Evolutionary conservation across 2,113 vertebrate species (phyloP), one percentile per base, ranked within the genome.

Genomic region (Centropus bengalensis): DNA sequence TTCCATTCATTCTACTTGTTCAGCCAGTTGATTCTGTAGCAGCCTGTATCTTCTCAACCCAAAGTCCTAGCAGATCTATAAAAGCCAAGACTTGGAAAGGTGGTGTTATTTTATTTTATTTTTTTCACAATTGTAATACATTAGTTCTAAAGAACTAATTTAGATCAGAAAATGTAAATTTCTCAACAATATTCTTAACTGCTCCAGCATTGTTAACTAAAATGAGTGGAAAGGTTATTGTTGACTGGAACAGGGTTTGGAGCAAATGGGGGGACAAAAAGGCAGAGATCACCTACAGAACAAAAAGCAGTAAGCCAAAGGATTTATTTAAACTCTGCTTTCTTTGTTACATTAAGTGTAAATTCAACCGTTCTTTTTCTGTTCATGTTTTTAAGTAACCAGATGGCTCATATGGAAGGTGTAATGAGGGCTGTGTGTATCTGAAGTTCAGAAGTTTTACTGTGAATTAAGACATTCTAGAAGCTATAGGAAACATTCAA

Each of bases 1-100:
- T 77, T 36, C 52, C 59, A 59, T 86, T 44, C 40, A 40, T 86
- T 84, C 81, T 75, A 56, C 56, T 92, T 84, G 55, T 86, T 88
- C 81, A 78, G n/a, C 32, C 80, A 76, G 88, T 49, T 78, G 88
- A 89, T 92, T 91, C 54, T 36, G 74, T 19, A 94, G 70, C 70
- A 86, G 56, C 74, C 93, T 74, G 90, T 47, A 88, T 90, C 76
- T 88, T 55, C 58, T 81, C 14, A 55, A n/a, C 92, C 47, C 58
- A 60, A 70, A 89, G 38, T 63, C 32, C 58, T 44, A 56, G 26
- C 52, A 93, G 70, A 47, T 88, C 69, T 55, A 54, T 85, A 86
- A 93, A 93, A 88, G 49, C 38, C 77, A 81, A 45, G 68, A 77
- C 45, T 24, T 71, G 44, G 77, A 45, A 75, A 75, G 68, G 27